Evolutionary conservation across 1,140 invertebrate genomes (phyloP), one percentile per base, ranked within the genome.

Genomic region (Drosophila jambulina): DNA sequence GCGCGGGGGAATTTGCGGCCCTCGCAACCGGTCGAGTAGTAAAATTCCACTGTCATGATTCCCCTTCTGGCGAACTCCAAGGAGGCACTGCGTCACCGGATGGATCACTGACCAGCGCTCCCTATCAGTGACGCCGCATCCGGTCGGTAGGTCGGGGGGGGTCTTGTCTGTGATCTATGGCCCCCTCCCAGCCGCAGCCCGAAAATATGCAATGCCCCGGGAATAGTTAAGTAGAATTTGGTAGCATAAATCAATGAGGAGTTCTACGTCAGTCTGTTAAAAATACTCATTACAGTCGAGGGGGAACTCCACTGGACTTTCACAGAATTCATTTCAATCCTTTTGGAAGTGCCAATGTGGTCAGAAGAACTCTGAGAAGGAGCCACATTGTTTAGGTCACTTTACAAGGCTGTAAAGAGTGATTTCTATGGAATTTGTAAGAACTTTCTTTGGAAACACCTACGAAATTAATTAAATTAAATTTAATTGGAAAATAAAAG

Each of bases 1-100:
- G 51, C 61, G 32, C 17, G 21, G 42, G 60, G 61, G 61, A 84
- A 83, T 83, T 78, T 70, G 58, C 27, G 29, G 17, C 9, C 15
- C n/a, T 27, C 40, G 46, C 12, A 48, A 27, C 46, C 46, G 45
- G 2, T 21, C 21, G 34, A 56, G 29, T 51, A 57, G 36, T 42
- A 46, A 53, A 78, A 86, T 85, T 86, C 82, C 82, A 45, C 36
- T 40, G 53, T 40, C 43, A 75, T 82, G 82, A 59, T 75, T 75
- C 25, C 53, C 34, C 34, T 56, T 38, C 53, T 56, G 29, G 46
- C 36, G 58, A 56, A 56, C 53, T 56, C 53, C 53, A 56, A 56
- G 53, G 23, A 36, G n/a, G 32, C 38, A 77, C 71, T 53, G 59
- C 75, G 74, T 75, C 72, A 67, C 32, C 34, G 74, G 45, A 38